A percentile compares a stretch with the other conserved stretches of the same genome.
These are phyloP conservation scores for Macropis europaea DNA, from an alignment of 2,888 invertebrate species.

Conservation along the genomic window DNA sequence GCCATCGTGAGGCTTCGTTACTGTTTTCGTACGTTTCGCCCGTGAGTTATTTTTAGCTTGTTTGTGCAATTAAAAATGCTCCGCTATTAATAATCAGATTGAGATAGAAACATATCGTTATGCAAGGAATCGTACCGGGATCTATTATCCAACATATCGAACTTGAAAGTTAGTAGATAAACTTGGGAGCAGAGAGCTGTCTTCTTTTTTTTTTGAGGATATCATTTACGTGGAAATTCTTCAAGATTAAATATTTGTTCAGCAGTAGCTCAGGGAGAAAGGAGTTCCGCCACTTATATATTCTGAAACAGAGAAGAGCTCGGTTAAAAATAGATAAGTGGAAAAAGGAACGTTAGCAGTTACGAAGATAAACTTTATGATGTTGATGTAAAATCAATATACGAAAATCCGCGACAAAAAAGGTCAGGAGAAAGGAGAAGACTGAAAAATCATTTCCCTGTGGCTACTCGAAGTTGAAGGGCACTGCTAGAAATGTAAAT, in stretches of 20 bases:
- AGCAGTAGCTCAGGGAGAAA: not conserved
- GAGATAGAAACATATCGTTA: not conserved
- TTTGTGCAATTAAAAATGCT: constrained; percentile 16
- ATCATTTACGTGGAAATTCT: not conserved
- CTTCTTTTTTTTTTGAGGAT: not conserved
- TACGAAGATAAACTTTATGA: not conserved
- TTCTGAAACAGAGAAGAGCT: not conserved
- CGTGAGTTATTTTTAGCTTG: constrained; percentile 21
- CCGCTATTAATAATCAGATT: not conserved
- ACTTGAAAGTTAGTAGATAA: no score
- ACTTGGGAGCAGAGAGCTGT: no score
- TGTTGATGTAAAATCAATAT: not conserved
- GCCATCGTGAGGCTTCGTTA: not conserved
- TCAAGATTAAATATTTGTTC: constrained; percentile 1
- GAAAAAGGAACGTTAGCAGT: not conserved
- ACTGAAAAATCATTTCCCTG: no score
- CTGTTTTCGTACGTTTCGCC: constrained; percentile 16
- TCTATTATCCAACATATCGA: not conserved
- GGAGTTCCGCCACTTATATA: not conserved
- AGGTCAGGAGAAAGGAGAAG: no score
- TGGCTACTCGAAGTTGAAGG: no score
- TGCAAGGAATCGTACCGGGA: not conserved
- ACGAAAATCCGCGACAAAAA: no score
- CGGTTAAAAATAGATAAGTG: not conserved
- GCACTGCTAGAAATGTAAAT: no score